Evolutionary conservation across 2,888 invertebrate species (phyloP), one percentile per base, ranked within the genome.

Genomic region (Rhaphigaster nebulosa): DNA sequence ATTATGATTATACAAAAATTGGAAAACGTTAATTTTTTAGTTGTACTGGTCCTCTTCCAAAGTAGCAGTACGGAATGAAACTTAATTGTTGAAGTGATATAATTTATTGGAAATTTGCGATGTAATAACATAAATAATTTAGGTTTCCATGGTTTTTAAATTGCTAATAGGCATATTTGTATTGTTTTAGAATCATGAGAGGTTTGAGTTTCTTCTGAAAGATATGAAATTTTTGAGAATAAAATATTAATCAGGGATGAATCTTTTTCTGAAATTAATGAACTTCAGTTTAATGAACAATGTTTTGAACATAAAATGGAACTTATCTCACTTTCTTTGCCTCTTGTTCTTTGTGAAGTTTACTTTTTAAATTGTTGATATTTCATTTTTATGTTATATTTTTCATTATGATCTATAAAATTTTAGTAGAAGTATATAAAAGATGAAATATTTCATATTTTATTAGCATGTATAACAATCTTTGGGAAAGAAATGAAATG

Each of bases 341-440:
- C 80, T 26, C 23, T 80, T 80, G 23, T 80, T 80, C 80, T 80
- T 80, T 23, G 41, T 41, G 80, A 41, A 41, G n/a, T 80, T 15
- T 80, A 80, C 41, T 80, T 80, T 41, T 41, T 80, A 80, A 80
- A 80, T 41, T 38, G 76, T 76, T 38, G 20, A 38, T n/a, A 76
- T n/a, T 60, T 60, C 6, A 60, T 10, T 15, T 65, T 13, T 65
- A 65, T 29, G 60, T 60, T 60, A 0, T n/a, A 4, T 65, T 29
- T 5, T 29, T 26, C 1, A 29, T 0, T 29, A 15, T 29, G 13
- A 29, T 65, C 29, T 15, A 15, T 65, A 3, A n/a, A 1, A 29
- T 2, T 65, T 2, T 45, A 45, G 45, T 45, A 6, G 45, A 45
- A 45, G 45, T 45, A 45, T 45, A 45, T 45, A 45, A 45, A 45